phyloP scores from a whole-genome alignment of 2,888 invertebrate genomes.

The Heteropelma amictum region DNA sequence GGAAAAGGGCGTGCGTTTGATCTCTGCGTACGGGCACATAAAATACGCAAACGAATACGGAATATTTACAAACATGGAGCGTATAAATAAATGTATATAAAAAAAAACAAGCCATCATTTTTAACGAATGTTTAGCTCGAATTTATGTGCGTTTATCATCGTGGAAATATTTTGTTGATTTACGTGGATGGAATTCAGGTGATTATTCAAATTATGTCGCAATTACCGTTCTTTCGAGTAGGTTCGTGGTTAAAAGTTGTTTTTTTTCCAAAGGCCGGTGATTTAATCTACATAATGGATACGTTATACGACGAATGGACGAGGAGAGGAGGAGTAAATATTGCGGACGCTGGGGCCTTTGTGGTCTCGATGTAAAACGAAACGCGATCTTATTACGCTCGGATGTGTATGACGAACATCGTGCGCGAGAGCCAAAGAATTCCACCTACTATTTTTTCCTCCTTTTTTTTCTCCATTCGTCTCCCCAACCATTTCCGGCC shows the following conservation, averaged over 20 bases:
- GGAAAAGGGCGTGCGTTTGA: slow-evolving; percentile 2
- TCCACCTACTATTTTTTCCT: slow-evolving; percentile 26
- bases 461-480: too few relatives aligned
- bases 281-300: slow-evolving; percentile 58
- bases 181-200: too few relatives aligned
- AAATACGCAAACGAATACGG: background rate
- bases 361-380: slow-evolving; percentile 52
- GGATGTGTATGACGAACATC: background rate
- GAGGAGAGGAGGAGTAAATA: slow-evolving; percentile 36
- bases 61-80: too few relatives aligned
- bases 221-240: too few relatives aligned
- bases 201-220: too few relatives aligned
- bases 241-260: too few relatives aligned
- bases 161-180: too few relatives aligned
- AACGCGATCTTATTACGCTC: slow-evolving; percentile 35
- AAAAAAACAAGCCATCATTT: too few relatives aligned
- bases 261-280: background rate
- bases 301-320: slow-evolving; percentile 54
- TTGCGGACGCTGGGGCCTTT: slow-evolving; percentile 43
- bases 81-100: too few relatives aligned
- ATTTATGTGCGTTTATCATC: too few relatives aligned
- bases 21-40: background rate
- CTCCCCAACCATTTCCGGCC: slow-evolving; percentile 46
- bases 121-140: too few relatives aligned
- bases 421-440: slow-evolving; percentile 18